A percentile compares a stretch with the other conserved stretches of the same genome.
Conservation (phyloP, 2,797 vertebrate species). For the Sebastes diaconus region DNA sequence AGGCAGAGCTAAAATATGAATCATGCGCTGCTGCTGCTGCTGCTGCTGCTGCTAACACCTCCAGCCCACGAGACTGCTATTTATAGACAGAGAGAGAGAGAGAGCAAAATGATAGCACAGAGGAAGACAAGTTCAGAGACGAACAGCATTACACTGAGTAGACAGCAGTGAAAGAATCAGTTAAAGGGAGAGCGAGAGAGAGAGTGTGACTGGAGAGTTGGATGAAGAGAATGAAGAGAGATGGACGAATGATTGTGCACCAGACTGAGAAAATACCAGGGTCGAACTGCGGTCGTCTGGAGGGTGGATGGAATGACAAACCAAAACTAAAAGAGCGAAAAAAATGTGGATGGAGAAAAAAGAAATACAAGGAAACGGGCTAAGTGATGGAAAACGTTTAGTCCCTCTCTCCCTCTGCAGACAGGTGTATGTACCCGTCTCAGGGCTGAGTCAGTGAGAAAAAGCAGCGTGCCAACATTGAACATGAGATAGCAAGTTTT, state of each 20-base stretch:
- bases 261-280: slow-evolving; percentile 61
- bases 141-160: slow-evolving; percentile 19
- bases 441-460: slow-evolving; percentile 12
- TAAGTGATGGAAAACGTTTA: background rate
- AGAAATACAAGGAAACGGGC: background rate
- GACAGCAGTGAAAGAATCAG: slow-evolving; percentile 18
- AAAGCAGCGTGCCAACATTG: background rate
- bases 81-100: slow-evolving; percentile 57
- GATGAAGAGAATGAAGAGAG: slow-evolving; percentile 4
- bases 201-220: background rate
- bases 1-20: slow-evolving; percentile 54
- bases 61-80: slow-evolving; percentile 69
- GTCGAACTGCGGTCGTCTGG: slow-evolving; percentile 47
- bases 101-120: background rate
- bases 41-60: slow-evolving; percentile 57
- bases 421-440: slow-evolving; percentile 35
- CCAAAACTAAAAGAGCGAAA: background rate
- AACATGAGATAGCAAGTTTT: background rate
- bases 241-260: slow-evolving; percentile 52
- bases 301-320: slow-evolving; percentile 24
- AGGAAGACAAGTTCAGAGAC: slow-evolving; percentile 50
- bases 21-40: slow-evolving; percentile 36
- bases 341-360: background rate
- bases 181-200: background rate
- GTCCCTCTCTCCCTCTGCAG: background rate